Conservation (phyloP, 2,113 vertebrate genomes). For the Myotis yumanensis region DNA sequence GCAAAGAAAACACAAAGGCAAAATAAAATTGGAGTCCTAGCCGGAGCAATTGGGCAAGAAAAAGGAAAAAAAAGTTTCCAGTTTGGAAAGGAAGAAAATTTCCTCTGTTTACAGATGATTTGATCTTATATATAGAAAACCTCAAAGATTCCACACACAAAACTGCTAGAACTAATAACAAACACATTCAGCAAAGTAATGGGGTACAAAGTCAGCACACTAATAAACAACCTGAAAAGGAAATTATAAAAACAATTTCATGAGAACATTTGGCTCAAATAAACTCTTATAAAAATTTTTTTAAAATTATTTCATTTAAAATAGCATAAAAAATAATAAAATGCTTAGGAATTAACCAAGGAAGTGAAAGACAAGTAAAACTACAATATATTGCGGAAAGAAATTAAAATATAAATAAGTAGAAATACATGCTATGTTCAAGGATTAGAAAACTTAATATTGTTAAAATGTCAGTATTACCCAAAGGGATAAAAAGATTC, state of each 20-base stretch:
- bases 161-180: not conserved
- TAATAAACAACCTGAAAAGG: not conserved
- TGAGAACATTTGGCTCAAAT: not conserved
- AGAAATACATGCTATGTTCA: not conserved
- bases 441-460: not conserved
- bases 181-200: not conserved
- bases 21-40: not conserved
- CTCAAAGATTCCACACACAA: not conserved
- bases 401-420: not conserved
- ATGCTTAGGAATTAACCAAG: not conserved
- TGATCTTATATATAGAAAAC: not conserved
- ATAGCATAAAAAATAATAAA: not conserved
- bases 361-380: not conserved
- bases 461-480: not conserved
- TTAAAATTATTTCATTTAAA: not conserved
- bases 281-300: not conserved
- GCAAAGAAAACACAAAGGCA: not conserved
- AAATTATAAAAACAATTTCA: not conserved
- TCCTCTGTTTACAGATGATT: not conserved
- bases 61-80: not conserved
- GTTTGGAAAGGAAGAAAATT: not conserved
- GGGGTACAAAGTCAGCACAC: not conserved
- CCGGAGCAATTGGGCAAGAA: not conserved
- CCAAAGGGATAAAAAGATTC: not conserved
- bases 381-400: not conserved